Evolutionary conservation across 2,888 invertebrate species (phyloP), one percentile per base, ranked within the genome.

Genomic region (Euphydryas editha): DNA sequence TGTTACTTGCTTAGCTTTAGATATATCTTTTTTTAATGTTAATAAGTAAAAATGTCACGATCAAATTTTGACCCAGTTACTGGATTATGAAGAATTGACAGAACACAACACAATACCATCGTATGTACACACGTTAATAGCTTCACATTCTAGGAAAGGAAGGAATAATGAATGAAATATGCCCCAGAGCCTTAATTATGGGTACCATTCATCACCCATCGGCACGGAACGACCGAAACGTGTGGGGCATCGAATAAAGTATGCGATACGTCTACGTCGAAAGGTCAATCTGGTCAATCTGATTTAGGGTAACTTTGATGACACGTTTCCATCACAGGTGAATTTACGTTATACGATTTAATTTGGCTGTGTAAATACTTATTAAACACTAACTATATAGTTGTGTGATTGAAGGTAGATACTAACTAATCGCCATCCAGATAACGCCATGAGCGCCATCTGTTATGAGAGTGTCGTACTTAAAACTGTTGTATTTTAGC

Each of bases 121-220:
- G 21, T 20, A 39, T 57, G 42, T 42, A 30, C 17, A 13, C 17
- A 58, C 20, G 10, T 21, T n/a, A 49, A 58, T 21, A 42, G 20
- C 15, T 18, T 17, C 20, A 30, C 58, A 59, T 67, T 59, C 37
- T 51, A 55, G 24, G 54, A 42, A 49, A 62, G 63, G 59, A 65
- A 62, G 59, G 62, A 69, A 70, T 59, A 66, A 65, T 56, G 51
- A 63, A 68, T 66, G 71, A 72, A 68, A 70, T 72, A 68, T 68
- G 65, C 62, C 39, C 44, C 58, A 59, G 42, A 51, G 51, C 70
- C 70, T 65, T 72, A 72, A 70, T 70, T 65, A 72, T 71, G 63
- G 70, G 49, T 49, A 30, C 59, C 67, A 72, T 72, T 65, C 65
- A 61, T 72, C 70, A 70, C 65, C 59, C 42, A 70, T 70, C 65